Conservation (phyloP, 2,888 invertebrate genomes). For the Acleris literana region DNA sequence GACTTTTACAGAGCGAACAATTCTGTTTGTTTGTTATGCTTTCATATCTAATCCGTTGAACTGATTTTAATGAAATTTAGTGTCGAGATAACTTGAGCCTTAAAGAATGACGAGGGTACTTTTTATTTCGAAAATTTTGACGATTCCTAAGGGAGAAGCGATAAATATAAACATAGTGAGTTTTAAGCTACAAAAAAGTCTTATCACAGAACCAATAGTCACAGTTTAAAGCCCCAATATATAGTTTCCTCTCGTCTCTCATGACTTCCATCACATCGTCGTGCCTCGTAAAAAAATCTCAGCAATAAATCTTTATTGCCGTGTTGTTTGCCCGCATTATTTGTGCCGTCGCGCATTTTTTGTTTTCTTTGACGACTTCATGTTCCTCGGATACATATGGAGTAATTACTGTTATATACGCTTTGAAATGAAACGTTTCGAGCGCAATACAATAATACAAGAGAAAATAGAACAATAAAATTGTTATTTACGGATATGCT, state of each 20-base stretch:
- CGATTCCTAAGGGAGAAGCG: too few species aligned
- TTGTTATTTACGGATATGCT: too few species aligned
- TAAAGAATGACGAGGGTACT: too few species aligned
- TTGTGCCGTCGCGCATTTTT: slow-evolving; percentile 73
- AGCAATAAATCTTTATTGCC: slow-evolving; percentile 79
- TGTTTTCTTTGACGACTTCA: slow-evolving; percentile 72
- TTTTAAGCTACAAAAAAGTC: too few species aligned
- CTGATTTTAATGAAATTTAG: too few species aligned
- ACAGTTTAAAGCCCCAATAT: not conserved
- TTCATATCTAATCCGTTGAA: too few species aligned
- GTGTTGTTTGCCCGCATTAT: slow-evolving; percentile 76
- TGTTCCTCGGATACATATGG: slow-evolving; percentile 51
- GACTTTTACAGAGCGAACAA: too few species aligned
- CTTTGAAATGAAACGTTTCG: slow-evolving; percentile 39
- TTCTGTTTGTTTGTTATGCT: too few species aligned
- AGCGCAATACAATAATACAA: slow-evolving; percentile 39
- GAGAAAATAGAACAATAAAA: slow-evolving; percentile 9
- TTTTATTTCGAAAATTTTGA: too few species aligned
- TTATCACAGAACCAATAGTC: not conserved
- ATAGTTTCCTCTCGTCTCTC: not conserved
- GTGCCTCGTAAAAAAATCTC: slow-evolving; percentile 61
- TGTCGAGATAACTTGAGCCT: too few species aligned
- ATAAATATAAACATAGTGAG: too few species aligned
- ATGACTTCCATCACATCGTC: not conserved
- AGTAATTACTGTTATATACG: slow-evolving; percentile 55